Conservation (phyloP, 2,113 vertebrate species). For the Anarhynchus alexandrinus region DNA sequence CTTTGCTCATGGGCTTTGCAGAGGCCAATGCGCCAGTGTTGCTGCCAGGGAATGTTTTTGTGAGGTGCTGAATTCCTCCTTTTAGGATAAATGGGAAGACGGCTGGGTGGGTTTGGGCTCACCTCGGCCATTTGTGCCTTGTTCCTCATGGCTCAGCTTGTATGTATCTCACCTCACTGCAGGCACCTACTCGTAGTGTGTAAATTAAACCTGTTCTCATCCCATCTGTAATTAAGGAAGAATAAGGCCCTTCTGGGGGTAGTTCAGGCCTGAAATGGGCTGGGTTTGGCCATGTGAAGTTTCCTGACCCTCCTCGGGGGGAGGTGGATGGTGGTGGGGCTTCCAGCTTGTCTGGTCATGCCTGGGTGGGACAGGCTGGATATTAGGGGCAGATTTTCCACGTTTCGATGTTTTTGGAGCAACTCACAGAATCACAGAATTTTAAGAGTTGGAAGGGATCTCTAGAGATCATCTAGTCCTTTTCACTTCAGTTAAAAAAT, state of each 20-base stretch:
- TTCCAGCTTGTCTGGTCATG: neutral
- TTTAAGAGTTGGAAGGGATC: too few species aligned
- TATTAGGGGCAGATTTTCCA: neutral
- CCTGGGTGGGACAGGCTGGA: neutral
- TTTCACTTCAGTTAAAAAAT: neutral
- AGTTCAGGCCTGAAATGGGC: neutral
- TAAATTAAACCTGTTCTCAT: neutral
- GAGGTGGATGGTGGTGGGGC: neutral
- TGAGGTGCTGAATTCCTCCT: neutral
- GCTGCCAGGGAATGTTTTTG: neutral
- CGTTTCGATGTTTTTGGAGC: neutral
- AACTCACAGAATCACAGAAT: too few species aligned
- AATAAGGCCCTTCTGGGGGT: neutral
- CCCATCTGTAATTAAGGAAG: neutral
- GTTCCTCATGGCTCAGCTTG: neutral
- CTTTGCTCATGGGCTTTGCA: neutral
- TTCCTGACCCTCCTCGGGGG: neutral
- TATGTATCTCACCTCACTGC: neutral
- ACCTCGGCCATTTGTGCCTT: rapidly evolving
- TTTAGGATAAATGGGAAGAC: neutral
- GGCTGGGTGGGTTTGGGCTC: neutral
- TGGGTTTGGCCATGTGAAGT: neutral
- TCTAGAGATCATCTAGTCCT: too few species aligned
- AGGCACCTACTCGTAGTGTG: neutral
- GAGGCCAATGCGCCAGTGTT: neutral